Base-by-base conservation (phyloP, 2,113 vertebrate genomes). In the Ailurus styani region DNA sequence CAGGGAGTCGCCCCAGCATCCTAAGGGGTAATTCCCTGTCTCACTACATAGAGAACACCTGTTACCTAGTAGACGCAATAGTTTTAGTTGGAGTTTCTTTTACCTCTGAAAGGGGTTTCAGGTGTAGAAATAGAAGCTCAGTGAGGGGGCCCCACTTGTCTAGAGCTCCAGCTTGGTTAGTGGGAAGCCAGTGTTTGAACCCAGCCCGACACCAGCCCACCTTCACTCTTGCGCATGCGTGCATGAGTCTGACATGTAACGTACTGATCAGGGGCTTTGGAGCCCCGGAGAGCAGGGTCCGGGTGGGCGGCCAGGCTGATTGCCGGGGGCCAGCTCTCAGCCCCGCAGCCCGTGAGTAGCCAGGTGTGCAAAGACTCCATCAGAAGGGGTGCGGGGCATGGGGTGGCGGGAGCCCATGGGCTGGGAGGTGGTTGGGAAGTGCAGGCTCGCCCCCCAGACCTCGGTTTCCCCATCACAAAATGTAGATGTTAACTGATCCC, bases 311-410 rank as follows among this genome's bases (percentile, higher is more conserved):
- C 83, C 83, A 77, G 93, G 89, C 70, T 47, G 85, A 89, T 54
- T 84, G 82, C 92, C 34, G 78, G 95, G 54, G 72, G 92, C 95
- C 95, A 82, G 96, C 42, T 86, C 78, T 79, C 60, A 55, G 77
- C 57, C 12, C 11, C 14, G 62, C 40, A 20, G 78, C 73, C n/a
- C 20, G 0, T 25, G 77, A 17, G 60, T 83, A 89, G 60, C 77
- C 93, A 96, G 96, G 96, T 97, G 73, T 95, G 91, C 81, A 52
- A 62, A 83, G 87, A 3, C 73, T 57, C 37, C 54, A 7, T 17
- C 27, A 20, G 4, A 34, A 87, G 90, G 83, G 1, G 29, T 6
- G 37, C 54, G 14, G 5, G 18, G 42, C 42, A 47, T 17, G 14
- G 29, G 64, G n/a, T 45, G 57, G 2, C 17, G 31, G 62, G 25